A percentile compares a stretch with the other conserved stretches of the same genome.
Evolutionary conservation across 2,888 invertebrate genomes (phyloP).

Genomic region (Acanthococcus lagerstroemiae): DNA sequence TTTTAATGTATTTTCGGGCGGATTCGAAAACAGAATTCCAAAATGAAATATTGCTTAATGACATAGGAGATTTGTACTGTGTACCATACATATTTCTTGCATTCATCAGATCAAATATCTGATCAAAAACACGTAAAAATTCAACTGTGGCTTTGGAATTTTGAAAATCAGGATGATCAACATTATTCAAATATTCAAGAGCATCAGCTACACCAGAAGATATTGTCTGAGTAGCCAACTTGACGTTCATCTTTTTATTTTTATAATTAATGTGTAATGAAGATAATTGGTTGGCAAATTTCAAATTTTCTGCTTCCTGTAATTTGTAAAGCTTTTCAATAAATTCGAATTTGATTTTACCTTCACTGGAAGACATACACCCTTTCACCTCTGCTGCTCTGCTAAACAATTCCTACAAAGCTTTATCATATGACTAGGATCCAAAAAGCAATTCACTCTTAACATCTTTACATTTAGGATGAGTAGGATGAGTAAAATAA

Average conservation of each 20-base stretch:
- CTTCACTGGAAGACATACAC: no score
- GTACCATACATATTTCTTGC: no score
- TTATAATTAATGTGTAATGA: conserved; percentile 17
- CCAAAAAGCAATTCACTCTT: no score
- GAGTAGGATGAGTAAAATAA: no score
- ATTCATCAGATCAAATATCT: conserved; percentile 18
- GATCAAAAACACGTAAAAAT: conserved; percentile 13
- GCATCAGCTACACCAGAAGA: conserved; percentile 32
- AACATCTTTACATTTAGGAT: no score
- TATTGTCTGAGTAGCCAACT: conserved; percentile 32
- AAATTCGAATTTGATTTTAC: not conserved
- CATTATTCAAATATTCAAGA: conserved; percentile 18
- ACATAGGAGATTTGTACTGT: no score
- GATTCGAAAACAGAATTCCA: no score
- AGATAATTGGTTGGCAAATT: conserved; percentile 31
- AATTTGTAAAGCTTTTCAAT: not conserved
- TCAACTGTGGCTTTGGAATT: conserved; percentile 5
- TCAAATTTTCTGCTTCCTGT: conserved; percentile 8
- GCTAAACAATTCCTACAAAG: no score
- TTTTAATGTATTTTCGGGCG: conserved; percentile 18
- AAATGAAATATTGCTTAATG: no score
- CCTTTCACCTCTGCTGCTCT: no score
- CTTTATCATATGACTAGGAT: no score
- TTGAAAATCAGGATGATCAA: conserved; percentile 1
- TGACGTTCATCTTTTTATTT: conserved; percentile 34